Evolutionary conservation across 1,140 invertebrate genomes (phyloP).

Genomic region (Anthonomus grandis): DNA sequence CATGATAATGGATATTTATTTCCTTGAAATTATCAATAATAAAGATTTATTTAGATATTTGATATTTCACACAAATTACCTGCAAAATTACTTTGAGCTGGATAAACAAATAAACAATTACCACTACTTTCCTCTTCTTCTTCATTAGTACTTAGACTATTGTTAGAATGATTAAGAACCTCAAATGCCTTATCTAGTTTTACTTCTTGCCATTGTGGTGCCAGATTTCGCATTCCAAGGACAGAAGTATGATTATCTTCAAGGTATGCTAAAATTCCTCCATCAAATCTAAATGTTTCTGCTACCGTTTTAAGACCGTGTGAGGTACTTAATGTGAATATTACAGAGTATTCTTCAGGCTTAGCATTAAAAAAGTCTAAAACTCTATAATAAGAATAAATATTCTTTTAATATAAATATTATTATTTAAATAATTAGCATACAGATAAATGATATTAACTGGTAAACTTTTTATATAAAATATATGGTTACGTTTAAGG

Average conservation of each 20-base stretch:
- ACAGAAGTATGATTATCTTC: slow-evolving; percentile 95
- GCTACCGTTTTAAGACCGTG: slow-evolving; percentile 77
- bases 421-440: neutral
- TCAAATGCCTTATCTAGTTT: slow-evolving; percentile 40
- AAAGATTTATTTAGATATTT: neutral
- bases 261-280: slow-evolving; percentile 74
- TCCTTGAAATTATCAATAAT: too few species aligned
- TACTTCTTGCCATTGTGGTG: slow-evolving; percentile 35
- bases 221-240: slow-evolving; percentile 63
- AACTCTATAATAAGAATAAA: slow-evolving; percentile 57
- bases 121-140: slow-evolving; percentile 31
- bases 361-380: slow-evolving; percentile 82
- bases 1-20: slow-evolving; percentile 79
- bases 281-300: slow-evolving; percentile 66
- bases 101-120: slow-evolving; percentile 78
- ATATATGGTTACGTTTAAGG: neutral
- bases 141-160: too few species aligned
- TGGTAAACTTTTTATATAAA: neutral
- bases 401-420: neutral
- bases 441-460: neutral
- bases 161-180: too few species aligned
- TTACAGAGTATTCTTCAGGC: slow-evolving; percentile 74
- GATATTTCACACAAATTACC: too few species aligned
- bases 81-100: slow-evolving; percentile 89
- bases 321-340: slow-evolving; percentile 91